Percentiles rank a stretch among this genome's conserved stretches.
These are phyloP conservation scores for Caenorhabditis angaria DNA, from an alignment of 2,888 invertebrate genomes.

Conservation along the genomic window DNA sequence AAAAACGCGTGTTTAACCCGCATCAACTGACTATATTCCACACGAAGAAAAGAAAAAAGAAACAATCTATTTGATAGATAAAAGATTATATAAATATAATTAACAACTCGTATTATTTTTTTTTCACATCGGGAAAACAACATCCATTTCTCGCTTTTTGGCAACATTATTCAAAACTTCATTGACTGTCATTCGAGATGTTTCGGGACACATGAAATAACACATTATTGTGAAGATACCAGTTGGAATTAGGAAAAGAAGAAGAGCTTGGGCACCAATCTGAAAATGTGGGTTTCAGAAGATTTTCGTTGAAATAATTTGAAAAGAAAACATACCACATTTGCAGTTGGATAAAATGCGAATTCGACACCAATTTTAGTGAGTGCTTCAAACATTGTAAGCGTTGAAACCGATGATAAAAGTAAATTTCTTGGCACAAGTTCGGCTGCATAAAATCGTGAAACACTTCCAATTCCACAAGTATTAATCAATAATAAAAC, in stretches of 20 bases:
- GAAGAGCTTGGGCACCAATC: slow-evolving; percentile 49
- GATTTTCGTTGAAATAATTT: neutral
- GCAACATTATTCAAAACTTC: slow-evolving; percentile 52
- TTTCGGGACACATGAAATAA: slow-evolving; percentile 54
- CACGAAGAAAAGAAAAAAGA: slow-evolving; percentile 2
- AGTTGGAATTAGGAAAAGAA: slow-evolving; percentile 53
- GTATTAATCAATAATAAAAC: slow-evolving; percentile 50
- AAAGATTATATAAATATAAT: neutral
- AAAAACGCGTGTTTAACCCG: slow-evolving; percentile 37
- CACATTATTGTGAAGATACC: slow-evolving; percentile 46
- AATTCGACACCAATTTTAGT: slow-evolving; percentile 57
- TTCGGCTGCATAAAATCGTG: slow-evolving; percentile 56
- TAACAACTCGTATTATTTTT: slow-evolving; percentile 27
- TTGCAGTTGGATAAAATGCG: slow-evolving; percentile 57
- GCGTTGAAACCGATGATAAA: slow-evolving; percentile 43
- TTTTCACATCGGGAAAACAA: slow-evolving; percentile 45
- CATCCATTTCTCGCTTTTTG: slow-evolving; percentile 41
- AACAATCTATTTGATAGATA: slow-evolving; percentile 5
- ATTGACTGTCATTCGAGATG: slow-evolving; percentile 51
- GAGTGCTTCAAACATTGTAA: slow-evolving; percentile 53
- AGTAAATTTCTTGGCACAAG: slow-evolving; percentile 53
- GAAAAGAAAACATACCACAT: slow-evolving; percentile 38
- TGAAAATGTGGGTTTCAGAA: neutral
- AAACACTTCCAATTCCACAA: slow-evolving; percentile 53
- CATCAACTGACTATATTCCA: slow-evolving; percentile 13